A percentile compares a stretch with the other conserved stretches of the same genome.
These are phyloP conservation scores for Sebastes hubbsi DNA, from an alignment of 2,797 vertebrate genomes.

Conservation along the genomic window DNA sequence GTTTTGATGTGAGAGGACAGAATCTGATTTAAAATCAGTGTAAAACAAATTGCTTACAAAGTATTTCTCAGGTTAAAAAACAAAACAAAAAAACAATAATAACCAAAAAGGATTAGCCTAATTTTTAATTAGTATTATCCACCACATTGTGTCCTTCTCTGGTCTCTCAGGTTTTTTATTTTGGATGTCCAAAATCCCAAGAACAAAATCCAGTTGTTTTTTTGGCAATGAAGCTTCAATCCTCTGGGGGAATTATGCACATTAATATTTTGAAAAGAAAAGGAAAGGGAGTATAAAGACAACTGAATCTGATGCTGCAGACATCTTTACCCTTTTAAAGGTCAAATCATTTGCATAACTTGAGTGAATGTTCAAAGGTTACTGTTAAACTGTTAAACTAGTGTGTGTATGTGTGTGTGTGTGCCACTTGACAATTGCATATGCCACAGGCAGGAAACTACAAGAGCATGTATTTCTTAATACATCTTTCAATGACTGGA, in stretches of 20 bases:
- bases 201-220: neutral
- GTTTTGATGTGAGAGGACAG: neutral
- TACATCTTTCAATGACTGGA: neutral
- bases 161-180: neutral
- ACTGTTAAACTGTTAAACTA: slow-evolving; percentile 7
- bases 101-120: neutral
- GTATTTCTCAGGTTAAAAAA: neutral
- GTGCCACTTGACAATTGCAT: neutral
- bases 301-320: slow-evolving; percentile 33
- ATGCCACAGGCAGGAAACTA: slow-evolving; percentile 1
- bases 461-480: slow-evolving; percentile 7
- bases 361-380: slow-evolving; percentile 58
- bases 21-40: neutral
- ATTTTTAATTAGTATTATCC: neutral
- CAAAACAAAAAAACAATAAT: neutral
- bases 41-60: neutral
- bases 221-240: neutral
- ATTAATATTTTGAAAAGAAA: slow-evolving; percentile 29
- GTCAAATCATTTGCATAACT: slow-evolving; percentile 65
- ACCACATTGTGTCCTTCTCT: neutral
- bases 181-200: neutral
- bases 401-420: slow-evolving; percentile 3
- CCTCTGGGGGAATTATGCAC: neutral
- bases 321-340: slow-evolving; percentile 64
- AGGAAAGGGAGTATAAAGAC: neutral